Percentiles rank a stretch among this genome's conserved stretches.
Conservation (phyloP, 2,797 vertebrate genomes). For the Tolypeutes matacus region DNA sequence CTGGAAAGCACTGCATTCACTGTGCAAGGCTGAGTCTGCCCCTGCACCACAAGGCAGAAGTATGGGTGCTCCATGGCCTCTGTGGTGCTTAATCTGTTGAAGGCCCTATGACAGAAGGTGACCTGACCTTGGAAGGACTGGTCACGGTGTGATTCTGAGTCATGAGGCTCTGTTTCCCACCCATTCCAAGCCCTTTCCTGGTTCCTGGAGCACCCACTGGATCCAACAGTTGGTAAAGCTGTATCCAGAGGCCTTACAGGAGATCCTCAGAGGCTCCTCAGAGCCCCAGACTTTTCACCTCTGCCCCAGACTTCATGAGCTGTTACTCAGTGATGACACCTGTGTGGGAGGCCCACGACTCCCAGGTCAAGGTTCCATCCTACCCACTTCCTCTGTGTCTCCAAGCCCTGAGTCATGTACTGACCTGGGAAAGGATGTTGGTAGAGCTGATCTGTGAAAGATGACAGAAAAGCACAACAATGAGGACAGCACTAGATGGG, state of each 20-base stretch:
- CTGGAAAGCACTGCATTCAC: no score
- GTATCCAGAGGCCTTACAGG: no score
- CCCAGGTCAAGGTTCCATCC: fast-evolving
- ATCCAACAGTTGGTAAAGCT: not conserved
- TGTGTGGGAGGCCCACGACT: no score
- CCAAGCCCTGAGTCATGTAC: not conserved
- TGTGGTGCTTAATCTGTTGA: no score
- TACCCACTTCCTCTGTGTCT: fast-evolving
- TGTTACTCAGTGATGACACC: fast-evolving
- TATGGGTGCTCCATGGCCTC: no score
- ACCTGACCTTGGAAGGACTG: not conserved
- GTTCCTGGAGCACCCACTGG: not conserved
- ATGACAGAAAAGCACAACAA: not conserved
- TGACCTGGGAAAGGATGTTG: not conserved
- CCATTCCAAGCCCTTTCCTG: not conserved
- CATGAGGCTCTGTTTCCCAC: not conserved
- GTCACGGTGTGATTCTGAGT: not conserved
- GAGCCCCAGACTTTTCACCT: no score
- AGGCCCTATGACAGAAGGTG: not conserved
- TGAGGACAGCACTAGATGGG: not conserved
- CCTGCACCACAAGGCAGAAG: no score
- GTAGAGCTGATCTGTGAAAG: not conserved
- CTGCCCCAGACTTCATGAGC: no score
- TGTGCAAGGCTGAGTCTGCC: no score
- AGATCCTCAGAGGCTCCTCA: no score